Base-by-base conservation (phyloP, 2,113 vertebrate genomes). In the Tyto alba region DNA sequence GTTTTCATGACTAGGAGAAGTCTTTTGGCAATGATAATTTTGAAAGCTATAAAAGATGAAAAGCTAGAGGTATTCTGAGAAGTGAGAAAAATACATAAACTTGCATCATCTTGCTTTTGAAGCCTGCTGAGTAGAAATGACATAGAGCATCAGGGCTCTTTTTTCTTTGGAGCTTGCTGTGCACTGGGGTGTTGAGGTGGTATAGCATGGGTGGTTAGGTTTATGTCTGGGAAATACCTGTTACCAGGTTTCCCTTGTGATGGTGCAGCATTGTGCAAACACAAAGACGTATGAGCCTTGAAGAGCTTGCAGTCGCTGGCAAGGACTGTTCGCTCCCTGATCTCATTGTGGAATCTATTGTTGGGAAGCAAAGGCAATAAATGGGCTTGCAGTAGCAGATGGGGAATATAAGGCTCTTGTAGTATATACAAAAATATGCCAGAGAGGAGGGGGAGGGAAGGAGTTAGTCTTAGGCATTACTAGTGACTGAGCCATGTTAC, bases 131-230 rank as follows among this genome's bases (percentile, higher is more conserved):
- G 57, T 23, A 60, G 40, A n/a, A 17, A 9, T 62, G 66, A 14
- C 1, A 0, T 1, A 57, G 17, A 48, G 72, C 10, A 3, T 59
- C 36, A 13, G 30, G 32, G 57, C 52, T 71, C 26, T 47, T 47
- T 45, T 36, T 11, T 23, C 38, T 67, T 43, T 36, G 21, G 48
- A 52, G 36, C 32, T 71, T 79, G 13, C 53, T 3, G 0, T 13
- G n/a, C 0, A 0, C 30, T 50, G 43, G 14, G 4, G 11, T 27
- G 52, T 40, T 43, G 62, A 41, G 40, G 30, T 59, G 48, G 4
- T 38, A 5, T 7, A 57, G 85, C 36, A 41, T 0, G 38, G 13
- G 16, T 41, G 40, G 22, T 41, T 72, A 26, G 50, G 29, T 71
- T 72, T 90, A n/a, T 62, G 16, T 38, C 5, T 3, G 79, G 86